Conservation (phyloP, 2,888 invertebrate genomes). For the Dugesia japonica region DNA sequence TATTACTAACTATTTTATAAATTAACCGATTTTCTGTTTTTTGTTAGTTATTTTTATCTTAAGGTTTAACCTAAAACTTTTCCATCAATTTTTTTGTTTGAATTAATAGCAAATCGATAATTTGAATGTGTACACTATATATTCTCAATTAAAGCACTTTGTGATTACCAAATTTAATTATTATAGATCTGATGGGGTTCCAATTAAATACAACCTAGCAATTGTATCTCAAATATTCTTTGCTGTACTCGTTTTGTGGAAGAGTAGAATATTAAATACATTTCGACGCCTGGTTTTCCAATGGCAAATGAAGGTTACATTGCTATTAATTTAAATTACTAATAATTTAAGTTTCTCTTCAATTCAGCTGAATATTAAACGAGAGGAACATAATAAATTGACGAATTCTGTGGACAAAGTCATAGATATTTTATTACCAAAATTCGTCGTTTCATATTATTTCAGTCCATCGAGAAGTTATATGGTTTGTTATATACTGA, state of each 20-base stretch:
- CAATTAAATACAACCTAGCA: not conserved
- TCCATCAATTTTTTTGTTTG: too few species aligned
- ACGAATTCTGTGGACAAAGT: not conserved
- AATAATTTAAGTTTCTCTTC: not conserved
- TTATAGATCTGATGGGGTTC: not conserved
- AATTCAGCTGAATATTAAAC: not conserved
- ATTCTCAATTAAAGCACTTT: too few species aligned
- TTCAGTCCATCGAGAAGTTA: not conserved
- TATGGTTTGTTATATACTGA: conserved; percentile 5
- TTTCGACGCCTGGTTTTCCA: not conserved
- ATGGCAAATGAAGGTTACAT: not conserved
- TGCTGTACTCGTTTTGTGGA: not conserved
- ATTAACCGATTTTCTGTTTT: too few species aligned
- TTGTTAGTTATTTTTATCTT: too few species aligned
- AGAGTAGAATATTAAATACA: not conserved
- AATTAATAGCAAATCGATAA: too few species aligned
- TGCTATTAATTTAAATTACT: not conserved
- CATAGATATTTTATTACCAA: not conserved
- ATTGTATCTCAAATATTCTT: not conserved
- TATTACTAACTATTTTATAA: too few species aligned
- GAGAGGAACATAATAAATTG: not conserved
- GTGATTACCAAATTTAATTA: too few species aligned
- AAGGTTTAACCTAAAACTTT: too few species aligned
- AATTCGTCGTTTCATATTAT: not conserved
- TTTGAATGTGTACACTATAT: too few species aligned